Conservation (phyloP, 2,797 vertebrate species). For the Sarcoramphus papa region DNA sequence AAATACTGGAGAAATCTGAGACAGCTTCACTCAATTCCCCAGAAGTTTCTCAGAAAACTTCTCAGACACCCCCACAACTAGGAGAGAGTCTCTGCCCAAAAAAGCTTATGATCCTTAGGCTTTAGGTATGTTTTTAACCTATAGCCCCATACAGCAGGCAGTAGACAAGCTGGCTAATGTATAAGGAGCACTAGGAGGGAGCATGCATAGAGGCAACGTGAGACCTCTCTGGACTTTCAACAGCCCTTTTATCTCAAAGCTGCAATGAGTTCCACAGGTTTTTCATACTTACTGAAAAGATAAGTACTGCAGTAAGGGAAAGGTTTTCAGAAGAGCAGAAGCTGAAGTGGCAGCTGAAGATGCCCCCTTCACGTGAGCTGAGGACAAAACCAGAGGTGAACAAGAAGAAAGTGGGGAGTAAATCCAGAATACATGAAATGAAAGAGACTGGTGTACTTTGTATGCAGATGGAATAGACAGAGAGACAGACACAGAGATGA, state of each 20-base stretch:
- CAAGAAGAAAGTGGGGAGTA: neutral
- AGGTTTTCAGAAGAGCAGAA: neutral
- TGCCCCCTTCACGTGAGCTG: neutral
- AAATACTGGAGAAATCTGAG: neutral
- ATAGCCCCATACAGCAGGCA: neutral
- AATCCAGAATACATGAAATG: neutral
- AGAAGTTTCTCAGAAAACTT: neutral
- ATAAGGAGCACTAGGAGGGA: neutral
- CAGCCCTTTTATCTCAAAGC: neutral
- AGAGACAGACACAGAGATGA: neutral
- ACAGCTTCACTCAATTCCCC: neutral
- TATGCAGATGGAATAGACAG: neutral
- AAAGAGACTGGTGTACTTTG: neutral
- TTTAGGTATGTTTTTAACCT: neutral
- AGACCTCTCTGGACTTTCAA: neutral
- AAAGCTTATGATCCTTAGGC: neutral
- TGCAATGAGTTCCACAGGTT: neutral
- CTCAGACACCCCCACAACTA: neutral
- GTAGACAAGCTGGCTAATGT: neutral
- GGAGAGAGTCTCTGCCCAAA: neutral
- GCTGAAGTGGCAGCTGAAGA: neutral
- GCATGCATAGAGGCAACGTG: accelerated
- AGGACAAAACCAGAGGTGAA: neutral
- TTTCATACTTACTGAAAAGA: neutral
- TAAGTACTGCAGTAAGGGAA: neutral